phyloP scores from a whole-genome alignment of 1,140 invertebrate species.

The Paramacrobiotus metropolitanus region DNA sequence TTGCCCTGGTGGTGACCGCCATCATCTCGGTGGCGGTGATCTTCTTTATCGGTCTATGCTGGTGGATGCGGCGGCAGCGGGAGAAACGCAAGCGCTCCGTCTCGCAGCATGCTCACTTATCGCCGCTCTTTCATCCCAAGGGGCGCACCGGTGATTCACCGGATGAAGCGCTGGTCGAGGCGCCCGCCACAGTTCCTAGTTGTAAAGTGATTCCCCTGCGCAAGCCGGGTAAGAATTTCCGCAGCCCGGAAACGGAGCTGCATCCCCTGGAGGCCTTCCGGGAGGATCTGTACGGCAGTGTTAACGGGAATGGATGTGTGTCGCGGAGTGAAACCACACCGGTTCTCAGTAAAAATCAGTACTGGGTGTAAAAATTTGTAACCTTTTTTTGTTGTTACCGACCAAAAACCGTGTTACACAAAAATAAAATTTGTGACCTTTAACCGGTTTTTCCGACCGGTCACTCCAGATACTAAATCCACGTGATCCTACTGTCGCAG shows the following conservation, averaged over 20 bases:
- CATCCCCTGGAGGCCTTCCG: background rate
- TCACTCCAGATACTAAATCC: too few species aligned
- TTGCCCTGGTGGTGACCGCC: background rate
- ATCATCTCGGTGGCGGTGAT: background rate
- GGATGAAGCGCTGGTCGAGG: background rate
- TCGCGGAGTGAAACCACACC: background rate
- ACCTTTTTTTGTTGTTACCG: too few species aligned
- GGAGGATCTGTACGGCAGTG: background rate
- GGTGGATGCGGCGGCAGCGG: background rate
- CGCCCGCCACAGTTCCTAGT: background rate
- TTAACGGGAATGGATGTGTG: background rate
- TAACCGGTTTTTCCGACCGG: too few species aligned
- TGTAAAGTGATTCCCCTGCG: background rate
- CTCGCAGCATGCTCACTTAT: background rate
- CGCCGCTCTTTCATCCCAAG: background rate
- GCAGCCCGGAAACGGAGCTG: background rate
- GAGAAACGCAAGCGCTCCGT: background rate
- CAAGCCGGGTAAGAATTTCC: background rate
- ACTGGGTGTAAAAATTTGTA: constrained; percentile 3
- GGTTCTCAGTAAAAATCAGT: background rate
- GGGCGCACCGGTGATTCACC: background rate
- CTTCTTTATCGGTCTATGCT: background rate
- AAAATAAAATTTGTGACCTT: too few species aligned
- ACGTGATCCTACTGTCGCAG: too few species aligned
- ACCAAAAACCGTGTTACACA: too few species aligned